Evolutionary conservation across 2,113 vertebrate genomes (phyloP), one percentile per base, ranked within the genome.

Genomic region (Melanerpes formicivorus): DNA sequence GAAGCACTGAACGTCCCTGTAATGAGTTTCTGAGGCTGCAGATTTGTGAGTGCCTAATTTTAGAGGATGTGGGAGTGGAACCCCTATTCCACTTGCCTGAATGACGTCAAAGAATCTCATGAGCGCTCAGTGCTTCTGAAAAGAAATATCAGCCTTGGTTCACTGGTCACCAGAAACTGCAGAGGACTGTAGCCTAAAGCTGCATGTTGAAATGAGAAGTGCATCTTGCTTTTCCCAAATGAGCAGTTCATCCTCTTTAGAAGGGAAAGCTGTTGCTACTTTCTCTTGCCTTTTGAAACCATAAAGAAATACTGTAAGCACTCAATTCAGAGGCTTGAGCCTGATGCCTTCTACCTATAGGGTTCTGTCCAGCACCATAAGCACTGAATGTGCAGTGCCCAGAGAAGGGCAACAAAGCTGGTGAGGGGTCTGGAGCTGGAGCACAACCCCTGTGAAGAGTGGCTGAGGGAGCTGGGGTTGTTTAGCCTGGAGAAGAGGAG

Each of bases 361-460:
- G 27, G 27, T 6, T 48, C 48, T 23, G 14, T 42, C 59, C 81
- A 82, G 27, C 84, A 90, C 64, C 10, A 6, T 3, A 67, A 59
- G 19, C 77, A 67, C 10, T 66, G 32, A 67, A 63, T 0, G 0
- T 4, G 5, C 17, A 30, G 18, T 42, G 19, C 34, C 25, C 46
- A 40, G 40, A 40, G 40, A 40, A 40, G 40, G 40, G 40, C 40
- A 40, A 40, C 40, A 40, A 40, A 40, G 40, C 40, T 40, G 40
- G 40, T 40, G 40, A 40, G 40, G 40, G 40, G 40, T 11, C 10
- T 40, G 40, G 40, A 40, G 40, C 10, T 40, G 40, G 40, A 40
- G 40, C 40, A 40, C 40, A 40, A 40, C 10, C 40, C 40, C 40
- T 40, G 40, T 40, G 40, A 40, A 10, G 40, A 40, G 40, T 40